These are phyloP conservation scores for Sebastiscus albofasciatus DNA, from an alignment of 2,797 vertebrate genomes.

Conservation along the genomic window DNA sequence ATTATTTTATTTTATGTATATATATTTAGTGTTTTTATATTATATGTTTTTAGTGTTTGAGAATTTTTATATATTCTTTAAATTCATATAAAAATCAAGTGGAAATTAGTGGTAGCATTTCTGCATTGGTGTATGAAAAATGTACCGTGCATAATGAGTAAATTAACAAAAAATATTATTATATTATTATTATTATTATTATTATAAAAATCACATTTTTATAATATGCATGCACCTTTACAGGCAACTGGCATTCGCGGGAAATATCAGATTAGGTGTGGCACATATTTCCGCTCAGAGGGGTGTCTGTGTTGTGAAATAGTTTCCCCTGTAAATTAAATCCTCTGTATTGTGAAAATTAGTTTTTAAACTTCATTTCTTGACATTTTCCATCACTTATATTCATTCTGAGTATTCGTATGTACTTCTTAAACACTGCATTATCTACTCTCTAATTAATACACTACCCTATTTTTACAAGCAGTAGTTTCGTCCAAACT, in stretches of 20 bases:
- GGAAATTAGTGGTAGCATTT: too few relatives aligned
- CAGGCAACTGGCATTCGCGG: slow-evolving; percentile 57
- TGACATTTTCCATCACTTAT: rapidly evolving
- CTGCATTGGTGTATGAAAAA: too few relatives aligned
- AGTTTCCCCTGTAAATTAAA: rapidly evolving
- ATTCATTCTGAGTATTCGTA: rapidly evolving
- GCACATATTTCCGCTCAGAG: slow-evolving; percentile 12
- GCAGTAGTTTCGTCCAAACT: slow-evolving; percentile 64
- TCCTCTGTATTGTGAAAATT: rapidly evolving
- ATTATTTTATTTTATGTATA: too few relatives aligned
- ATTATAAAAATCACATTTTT: too few relatives aligned
- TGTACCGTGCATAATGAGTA: too few relatives aligned
- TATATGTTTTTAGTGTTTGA: too few relatives aligned
- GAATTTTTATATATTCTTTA: too few relatives aligned
- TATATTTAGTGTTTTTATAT: too few relatives aligned
- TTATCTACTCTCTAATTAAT: rapidly evolving
- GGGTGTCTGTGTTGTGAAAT: neutral
- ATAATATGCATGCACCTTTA: neutral
- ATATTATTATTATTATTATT: too few relatives aligned
- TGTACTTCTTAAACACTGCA: neutral
- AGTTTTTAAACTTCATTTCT: rapidly evolving
- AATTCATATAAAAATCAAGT: too few relatives aligned
- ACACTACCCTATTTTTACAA: neutral
- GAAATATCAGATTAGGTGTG: slow-evolving; percentile 53
- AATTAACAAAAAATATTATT: too few relatives aligned